Percentiles rank a stretch among this genome's conserved stretches.
These are phyloP conservation scores for Leptobrachium ailaonicum DNA, from an alignment of 2,113 vertebrate species.

Conservation along the genomic window DNA sequence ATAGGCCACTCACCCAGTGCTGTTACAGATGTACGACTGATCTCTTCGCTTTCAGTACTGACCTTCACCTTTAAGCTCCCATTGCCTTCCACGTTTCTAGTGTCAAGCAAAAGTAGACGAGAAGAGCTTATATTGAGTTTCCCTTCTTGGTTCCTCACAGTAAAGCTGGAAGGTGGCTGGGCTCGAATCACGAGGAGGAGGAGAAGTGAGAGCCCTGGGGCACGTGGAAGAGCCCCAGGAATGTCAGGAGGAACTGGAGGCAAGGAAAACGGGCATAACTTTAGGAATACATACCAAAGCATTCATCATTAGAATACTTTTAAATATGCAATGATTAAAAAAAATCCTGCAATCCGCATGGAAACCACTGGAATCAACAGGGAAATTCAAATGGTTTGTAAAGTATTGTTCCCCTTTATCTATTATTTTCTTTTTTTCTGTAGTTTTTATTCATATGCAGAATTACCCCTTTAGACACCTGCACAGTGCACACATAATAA, in stretches of 20 bases:
- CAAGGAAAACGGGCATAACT: neutral
- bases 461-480: no score
- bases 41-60: constrained; percentile 10
- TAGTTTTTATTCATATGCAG: no score
- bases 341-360: no score
- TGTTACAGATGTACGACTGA: constrained; percentile 2
- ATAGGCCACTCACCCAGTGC: constrained; percentile 3
- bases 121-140: constrained; percentile 2
- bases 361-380: no score
- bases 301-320: no score
- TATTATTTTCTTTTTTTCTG: no score
- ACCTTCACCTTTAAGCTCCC: constrained; percentile 31
- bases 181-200: constrained; percentile 26
- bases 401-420: no score
- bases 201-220: constrained; percentile 23
- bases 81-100: constrained; percentile 18
- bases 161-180: constrained; percentile 15
- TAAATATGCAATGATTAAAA: no score
- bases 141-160: constrained; percentile 15
- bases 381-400: no score
- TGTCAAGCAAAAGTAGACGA: constrained; percentile 29
- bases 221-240: neutral
- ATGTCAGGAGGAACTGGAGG: constrained; percentile 23
- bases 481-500: no score
- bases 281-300: no score